Evolutionary conservation across 2,888 invertebrate genomes (phyloP).

Genomic region (Latrodectus hesperus): DNA sequence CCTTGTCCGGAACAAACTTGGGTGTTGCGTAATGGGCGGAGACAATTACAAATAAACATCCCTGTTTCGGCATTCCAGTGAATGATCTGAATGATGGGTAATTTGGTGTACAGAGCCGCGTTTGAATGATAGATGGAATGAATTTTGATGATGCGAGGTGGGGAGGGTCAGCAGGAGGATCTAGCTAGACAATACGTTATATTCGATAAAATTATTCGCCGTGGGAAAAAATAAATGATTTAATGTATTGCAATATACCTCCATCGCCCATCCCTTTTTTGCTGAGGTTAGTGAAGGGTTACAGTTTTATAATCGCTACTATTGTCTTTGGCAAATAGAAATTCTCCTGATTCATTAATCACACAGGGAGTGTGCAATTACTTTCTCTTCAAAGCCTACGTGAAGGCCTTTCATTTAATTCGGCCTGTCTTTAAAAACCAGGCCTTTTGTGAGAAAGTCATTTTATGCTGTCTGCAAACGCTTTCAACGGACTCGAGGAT

Average conservation of each 20-base stretch:
- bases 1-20: conserved; percentile 26
- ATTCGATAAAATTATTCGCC: conserved; percentile 14
- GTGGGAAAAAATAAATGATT: conserved; percentile 24
- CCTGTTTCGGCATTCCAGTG: conserved; percentile 41
- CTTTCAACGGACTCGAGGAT: no score
- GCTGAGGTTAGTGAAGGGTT: conserved; percentile 44
- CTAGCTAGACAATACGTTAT: conserved; percentile 1
- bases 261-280: conserved; percentile 46
- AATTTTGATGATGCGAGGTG: background rate
- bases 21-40: conserved; percentile 57
- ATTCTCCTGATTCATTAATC: conserved; percentile 40
- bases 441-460: no score
- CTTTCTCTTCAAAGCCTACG: background rate
- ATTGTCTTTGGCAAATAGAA: conserved; percentile 65
- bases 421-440: no score
- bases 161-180: conserved; percentile 43
- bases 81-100: conserved; percentile 20
- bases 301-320: conserved; percentile 28
- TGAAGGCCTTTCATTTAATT: no score
- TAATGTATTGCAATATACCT: background rate
- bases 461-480: no score
- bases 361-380: conserved; percentile 6
- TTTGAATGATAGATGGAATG: conserved; percentile 59
- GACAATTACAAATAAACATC: background rate
- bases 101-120: conserved; percentile 34